A percentile compares a stretch with the other conserved stretches of the same genome.
Conservation (phyloP, 1,140 invertebrate species). For the Melipona quadrifasciata region DNA sequence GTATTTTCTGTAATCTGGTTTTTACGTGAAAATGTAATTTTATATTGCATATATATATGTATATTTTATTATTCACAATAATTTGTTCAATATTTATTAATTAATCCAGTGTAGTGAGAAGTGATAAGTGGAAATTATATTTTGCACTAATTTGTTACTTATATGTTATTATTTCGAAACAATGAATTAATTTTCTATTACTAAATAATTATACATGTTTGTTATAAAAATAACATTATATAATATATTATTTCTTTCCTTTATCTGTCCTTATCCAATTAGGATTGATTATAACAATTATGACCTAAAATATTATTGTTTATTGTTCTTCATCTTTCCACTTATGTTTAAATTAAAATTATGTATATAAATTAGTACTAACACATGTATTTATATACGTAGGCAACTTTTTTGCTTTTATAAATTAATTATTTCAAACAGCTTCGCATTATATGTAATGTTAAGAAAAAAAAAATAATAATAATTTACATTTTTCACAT, state of each 20-base stretch:
- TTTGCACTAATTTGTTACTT: not conserved
- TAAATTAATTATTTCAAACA: not conserved
- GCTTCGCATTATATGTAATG: not conserved
- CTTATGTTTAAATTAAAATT: constrained; percentile 3
- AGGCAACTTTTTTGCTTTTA: not conserved
- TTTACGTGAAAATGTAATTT: not conserved
- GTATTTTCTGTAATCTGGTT: not conserved
- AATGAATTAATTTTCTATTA: not conserved
- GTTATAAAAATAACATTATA: not conserved
- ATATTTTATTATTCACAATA: too few species aligned
- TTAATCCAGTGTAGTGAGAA: not conserved
- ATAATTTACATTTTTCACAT: constrained; percentile 2
- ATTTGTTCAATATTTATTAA: not conserved
- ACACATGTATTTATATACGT: not conserved
- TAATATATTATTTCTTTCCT: not conserved
- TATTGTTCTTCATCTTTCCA: not conserved
- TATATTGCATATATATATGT: not conserved
- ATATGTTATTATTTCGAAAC: not conserved
- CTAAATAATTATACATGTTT: not conserved
- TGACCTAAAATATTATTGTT: not conserved
- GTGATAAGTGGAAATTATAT: not conserved
- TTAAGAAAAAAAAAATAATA: not conserved
- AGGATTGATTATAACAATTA: too few species aligned
- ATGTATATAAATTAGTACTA: constrained; percentile 4
- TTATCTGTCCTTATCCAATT: not conserved